phyloP scores from a whole-genome alignment of 2,888 invertebrate species.

The Neria commutata region DNA sequence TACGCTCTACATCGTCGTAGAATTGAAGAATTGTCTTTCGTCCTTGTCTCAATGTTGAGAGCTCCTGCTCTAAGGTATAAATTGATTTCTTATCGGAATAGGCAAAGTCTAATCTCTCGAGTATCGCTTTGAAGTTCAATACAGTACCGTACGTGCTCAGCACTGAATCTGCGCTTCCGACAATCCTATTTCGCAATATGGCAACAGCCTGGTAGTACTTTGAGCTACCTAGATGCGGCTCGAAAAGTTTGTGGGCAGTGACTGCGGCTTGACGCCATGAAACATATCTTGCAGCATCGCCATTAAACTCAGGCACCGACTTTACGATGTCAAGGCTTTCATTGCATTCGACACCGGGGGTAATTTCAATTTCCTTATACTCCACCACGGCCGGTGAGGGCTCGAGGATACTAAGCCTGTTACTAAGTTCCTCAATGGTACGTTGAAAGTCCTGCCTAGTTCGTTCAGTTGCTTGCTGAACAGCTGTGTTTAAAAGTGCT shows the following conservation, averaged over 20 bases:
- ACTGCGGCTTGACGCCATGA: conserved; percentile 13
- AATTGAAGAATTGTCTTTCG: conserved; percentile 16
- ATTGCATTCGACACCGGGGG: background rate
- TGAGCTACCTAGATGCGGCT: background rate
- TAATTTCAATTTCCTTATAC: background rate
- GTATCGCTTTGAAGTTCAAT: conserved; percentile 15
- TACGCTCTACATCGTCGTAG: conserved; percentile 18
- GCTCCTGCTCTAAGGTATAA: conserved; percentile 15
- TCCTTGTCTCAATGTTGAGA: conserved; percentile 14
- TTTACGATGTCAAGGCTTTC: background rate
- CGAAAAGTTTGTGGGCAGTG: conserved; percentile 11
- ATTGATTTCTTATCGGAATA: conserved; percentile 12
- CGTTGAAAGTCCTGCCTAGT: no score
- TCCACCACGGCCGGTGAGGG: no score
- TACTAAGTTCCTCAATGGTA: no score
- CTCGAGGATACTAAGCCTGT: no score
- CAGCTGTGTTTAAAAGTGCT: no score
- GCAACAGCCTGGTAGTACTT: conserved; percentile 14
- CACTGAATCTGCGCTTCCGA: conserved; percentile 12
- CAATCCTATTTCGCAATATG: conserved; percentile 5
- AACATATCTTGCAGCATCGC: conserved; percentile 7
- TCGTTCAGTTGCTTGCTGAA: no score
- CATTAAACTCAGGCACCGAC: background rate
- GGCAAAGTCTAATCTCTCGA: conserved; percentile 4
- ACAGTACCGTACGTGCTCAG: conserved; percentile 8